A percentile compares a stretch with the other conserved stretches of the same genome.
Evolutionary conservation across 1,140 invertebrate species (phyloP).

Genomic region (Pseudomyrmex cubaensis): DNA sequence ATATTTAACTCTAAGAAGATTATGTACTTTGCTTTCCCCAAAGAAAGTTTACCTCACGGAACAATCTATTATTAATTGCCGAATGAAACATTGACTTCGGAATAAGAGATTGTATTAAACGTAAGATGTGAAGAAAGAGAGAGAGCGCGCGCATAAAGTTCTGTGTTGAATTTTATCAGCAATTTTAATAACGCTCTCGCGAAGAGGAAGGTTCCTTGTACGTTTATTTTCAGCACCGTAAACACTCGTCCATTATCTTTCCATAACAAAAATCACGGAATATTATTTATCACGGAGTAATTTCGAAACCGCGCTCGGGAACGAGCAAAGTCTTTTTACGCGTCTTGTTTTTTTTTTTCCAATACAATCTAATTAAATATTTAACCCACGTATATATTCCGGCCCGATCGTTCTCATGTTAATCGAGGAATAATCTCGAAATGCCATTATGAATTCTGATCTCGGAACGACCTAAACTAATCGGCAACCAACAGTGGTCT

Average conservation of each 20-base stretch:
- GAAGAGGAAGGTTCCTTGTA: not conserved
- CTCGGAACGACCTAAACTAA: constrained; percentile 70
- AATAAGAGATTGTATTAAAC: constrained; percentile 3
- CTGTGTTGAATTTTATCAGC: not conserved
- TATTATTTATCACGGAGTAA: not conserved
- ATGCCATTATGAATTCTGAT: constrained; percentile 32
- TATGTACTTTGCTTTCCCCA: constrained; percentile 14
- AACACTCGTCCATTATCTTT: not conserved
- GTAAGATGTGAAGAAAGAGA: not conserved
- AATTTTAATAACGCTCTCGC: constrained; percentile 3
- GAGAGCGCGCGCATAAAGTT: not conserved
- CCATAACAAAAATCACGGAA: no score
- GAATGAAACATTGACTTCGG: constrained; percentile 37
- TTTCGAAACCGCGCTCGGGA: not conserved
- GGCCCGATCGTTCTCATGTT: not conserved
- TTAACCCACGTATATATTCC: not conserved
- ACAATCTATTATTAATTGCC: constrained; percentile 8
- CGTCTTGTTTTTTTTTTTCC: not conserved
- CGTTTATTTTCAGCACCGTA: not conserved
- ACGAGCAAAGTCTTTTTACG: no score
- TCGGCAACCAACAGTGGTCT: constrained; percentile 62
- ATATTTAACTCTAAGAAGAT: constrained; percentile 38
- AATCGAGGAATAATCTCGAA: constrained; percentile 1
- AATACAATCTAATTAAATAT: not conserved
- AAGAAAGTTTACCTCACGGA: constrained; percentile 21